phyloP scores from a whole-genome alignment of 2,113 vertebrate species.

The Pelmatolapia mariae region DNA sequence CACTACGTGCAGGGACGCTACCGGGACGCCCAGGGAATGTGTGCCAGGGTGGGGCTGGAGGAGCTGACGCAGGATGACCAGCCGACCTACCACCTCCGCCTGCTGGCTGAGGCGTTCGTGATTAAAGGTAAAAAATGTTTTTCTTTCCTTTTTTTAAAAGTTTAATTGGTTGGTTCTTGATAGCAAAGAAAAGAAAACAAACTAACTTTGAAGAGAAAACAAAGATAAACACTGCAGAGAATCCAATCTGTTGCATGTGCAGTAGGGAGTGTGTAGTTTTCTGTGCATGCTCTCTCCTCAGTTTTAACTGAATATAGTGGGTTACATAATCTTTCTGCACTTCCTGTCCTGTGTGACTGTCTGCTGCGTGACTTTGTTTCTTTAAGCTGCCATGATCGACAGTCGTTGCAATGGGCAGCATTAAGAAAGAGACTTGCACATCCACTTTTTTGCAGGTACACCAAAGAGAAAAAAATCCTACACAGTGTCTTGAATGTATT shows the following conservation, averaged over 20 bases:
- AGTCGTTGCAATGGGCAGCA: neutral
- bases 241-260: neutral
- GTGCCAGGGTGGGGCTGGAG: constrained; percentile 86
- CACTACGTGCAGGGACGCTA: constrained; percentile 89
- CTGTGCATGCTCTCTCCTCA: neutral
- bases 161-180: neutral
- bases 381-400: neutral
- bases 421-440: neutral
- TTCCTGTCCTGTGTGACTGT: neutral
- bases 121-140: constrained; percentile 84
- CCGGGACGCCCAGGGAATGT: constrained; percentile 94
- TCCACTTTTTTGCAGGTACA: neutral
- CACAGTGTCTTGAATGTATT: neutral
- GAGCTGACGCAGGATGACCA: constrained; percentile 81
- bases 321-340: neutral
- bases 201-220: neutral
- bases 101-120: constrained; percentile 89
- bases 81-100: constrained; percentile 86
- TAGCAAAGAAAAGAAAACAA: neutral
- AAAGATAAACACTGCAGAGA: neutral
- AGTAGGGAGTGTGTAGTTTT: neutral
- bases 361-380: neutral
- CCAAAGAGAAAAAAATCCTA: neutral
- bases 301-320: neutral
- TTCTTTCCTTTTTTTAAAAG: neutral